Evolutionary conservation across 2,888 invertebrate genomes (phyloP).

Genomic region (Leuctra nigra): DNA sequence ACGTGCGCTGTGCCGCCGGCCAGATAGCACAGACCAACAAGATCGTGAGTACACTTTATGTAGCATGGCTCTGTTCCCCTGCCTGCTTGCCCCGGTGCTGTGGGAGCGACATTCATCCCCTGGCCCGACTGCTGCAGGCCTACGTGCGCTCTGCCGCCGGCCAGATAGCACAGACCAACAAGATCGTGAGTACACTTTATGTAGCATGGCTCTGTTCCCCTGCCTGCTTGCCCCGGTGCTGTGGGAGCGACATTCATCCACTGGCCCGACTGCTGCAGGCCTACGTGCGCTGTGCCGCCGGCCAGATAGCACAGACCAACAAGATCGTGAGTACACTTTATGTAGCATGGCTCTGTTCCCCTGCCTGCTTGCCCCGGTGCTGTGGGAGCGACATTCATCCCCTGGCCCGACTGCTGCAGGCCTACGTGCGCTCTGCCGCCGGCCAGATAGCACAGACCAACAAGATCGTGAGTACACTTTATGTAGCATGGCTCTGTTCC

Average conservation of each 20-base stretch:
- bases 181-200: conserved; percentile 56
- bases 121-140: conserved; percentile 85
- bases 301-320: conserved; percentile 59
- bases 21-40: conserved; percentile 64
- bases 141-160: conserved; percentile 67
- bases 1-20: conserved; percentile 62
- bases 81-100: conserved; percentile 78
- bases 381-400: conserved; percentile 98
- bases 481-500: no score
- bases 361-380: conserved; percentile 77
- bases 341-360: no score
- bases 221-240: conserved; percentile 82
- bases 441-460: conserved; percentile 59
- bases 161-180: conserved; percentile 60
- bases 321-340: conserved; percentile 59
- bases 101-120: conserved; percentile 94
- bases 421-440: conserved; percentile 70
- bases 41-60: conserved; percentile 53
- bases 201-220: conserved; percentile 81
- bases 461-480: conserved; percentile 64
- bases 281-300: conserved; percentile 66
- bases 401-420: conserved; percentile 82
- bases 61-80: conserved; percentile 83
- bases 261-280: conserved; percentile 87
- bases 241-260: conserved; percentile 94